These are phyloP conservation scores for Vidua macroura DNA, from an alignment of 2,113 vertebrate species.

Conservation along the genomic window DNA sequence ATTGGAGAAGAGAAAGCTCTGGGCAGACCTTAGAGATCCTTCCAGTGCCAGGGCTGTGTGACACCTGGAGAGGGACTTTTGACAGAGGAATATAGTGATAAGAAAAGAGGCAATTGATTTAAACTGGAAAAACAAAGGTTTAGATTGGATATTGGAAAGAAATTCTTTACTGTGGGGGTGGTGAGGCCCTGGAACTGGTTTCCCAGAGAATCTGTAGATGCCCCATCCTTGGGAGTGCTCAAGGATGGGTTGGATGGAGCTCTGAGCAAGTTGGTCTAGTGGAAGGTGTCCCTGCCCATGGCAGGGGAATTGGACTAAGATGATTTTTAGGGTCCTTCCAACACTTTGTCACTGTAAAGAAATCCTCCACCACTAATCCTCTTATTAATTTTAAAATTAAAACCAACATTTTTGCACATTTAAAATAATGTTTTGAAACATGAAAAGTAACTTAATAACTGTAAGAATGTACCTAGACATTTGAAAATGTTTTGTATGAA, in stretches of 20 bases:
- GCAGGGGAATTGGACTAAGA: background rate
- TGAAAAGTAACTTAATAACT: background rate
- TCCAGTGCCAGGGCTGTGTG: background rate
- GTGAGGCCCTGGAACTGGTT: background rate
- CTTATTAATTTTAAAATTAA: background rate
- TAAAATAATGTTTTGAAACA: background rate
- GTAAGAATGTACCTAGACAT: background rate
- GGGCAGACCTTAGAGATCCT: background rate
- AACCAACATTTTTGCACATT: background rate
- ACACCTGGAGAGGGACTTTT: background rate
- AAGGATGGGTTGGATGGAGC: background rate
- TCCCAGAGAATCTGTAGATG: background rate
- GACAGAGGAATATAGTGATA: background rate
- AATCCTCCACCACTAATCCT: background rate
- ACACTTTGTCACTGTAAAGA: background rate
- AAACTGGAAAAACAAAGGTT: background rate
- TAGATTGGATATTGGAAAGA: background rate
- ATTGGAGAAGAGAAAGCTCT: background rate
- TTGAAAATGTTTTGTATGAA: background rate
- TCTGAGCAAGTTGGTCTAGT: background rate
- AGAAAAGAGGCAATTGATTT: background rate
- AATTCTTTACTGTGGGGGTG: background rate
- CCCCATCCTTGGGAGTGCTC: background rate
- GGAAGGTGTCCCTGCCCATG: background rate
- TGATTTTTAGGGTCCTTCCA: background rate